phyloP scores from a whole-genome alignment of 2,888 invertebrate genomes.

The Pachydiplax longipennis region DNA sequence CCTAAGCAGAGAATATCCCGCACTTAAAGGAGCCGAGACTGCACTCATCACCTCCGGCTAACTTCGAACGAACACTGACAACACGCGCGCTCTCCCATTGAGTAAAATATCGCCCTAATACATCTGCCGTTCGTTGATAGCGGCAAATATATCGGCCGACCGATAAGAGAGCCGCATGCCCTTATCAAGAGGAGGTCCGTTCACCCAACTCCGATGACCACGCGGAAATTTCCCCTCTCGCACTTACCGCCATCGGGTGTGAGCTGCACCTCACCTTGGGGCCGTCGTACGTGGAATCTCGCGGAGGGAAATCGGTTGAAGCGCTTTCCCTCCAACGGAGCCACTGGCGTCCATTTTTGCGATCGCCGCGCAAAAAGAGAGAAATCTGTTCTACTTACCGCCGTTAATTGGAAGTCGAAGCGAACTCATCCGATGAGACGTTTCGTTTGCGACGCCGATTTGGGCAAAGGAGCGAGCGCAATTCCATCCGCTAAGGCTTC shows the following conservation, averaged over 20 bases:
- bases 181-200: background rate
- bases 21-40: background rate
- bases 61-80: background rate
- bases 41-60: background rate
- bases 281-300: background rate
- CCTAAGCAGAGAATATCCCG: background rate
- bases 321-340: background rate
- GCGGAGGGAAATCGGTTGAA: background rate
- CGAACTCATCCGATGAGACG: too few species aligned
- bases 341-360: background rate
- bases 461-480: too few species aligned
- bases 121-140: background rate
- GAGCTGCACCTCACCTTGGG: background rate
- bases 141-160: too few species aligned
- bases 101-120: background rate
- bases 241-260: background rate
- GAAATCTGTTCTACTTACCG: background rate
- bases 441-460: too few species aligned
- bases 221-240: background rate
- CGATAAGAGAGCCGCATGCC: background rate
- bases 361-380: background rate
- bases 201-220: background rate
- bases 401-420: too few species aligned
- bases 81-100: background rate
- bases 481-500: too few species aligned